These are phyloP conservation scores for Tauraco hartlaubi DNA, from an alignment of 2,797 vertebrate genomes.

Conservation along the genomic window DNA sequence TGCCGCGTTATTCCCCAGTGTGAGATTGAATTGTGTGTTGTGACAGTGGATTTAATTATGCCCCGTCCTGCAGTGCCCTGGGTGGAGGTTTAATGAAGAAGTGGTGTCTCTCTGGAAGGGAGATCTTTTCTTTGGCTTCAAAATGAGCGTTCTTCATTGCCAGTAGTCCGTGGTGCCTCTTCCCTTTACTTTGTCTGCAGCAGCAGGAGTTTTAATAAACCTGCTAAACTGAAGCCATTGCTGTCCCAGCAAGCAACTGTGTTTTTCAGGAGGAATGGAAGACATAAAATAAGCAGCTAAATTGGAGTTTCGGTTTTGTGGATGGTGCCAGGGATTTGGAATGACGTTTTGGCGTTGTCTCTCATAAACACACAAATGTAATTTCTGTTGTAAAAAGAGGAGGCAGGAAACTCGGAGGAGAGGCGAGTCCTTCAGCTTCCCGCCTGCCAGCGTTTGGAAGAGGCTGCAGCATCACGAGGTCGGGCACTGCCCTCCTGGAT, in stretches of 20 bases:
- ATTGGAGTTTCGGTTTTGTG: constrained; percentile 11
- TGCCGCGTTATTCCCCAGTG: constrained; percentile 14
- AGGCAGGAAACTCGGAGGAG: neutral
- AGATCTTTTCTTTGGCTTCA: constrained; percentile 21
- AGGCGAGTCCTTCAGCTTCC: neutral
- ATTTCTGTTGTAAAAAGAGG: neutral
- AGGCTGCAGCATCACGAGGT: neutral
- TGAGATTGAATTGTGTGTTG: constrained; percentile 50
- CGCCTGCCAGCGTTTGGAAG: neutral
- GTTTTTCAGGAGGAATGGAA: constrained; percentile 32
- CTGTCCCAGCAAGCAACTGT: constrained; percentile 22
- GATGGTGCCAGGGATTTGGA: neutral
- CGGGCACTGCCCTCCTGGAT: neutral
- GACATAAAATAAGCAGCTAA: neutral
- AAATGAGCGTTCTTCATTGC: neutral
- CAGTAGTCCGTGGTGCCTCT: neutral
- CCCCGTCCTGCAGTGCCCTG: neutral
- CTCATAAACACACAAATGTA: neutral
- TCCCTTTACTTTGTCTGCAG: neutral
- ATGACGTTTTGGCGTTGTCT: neutral
- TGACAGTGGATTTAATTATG: constrained; percentile 55
- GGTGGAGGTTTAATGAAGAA: constrained; percentile 51
- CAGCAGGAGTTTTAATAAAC: constrained; percentile 13
- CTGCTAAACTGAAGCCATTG: constrained; percentile 26
- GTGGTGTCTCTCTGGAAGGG: constrained; percentile 8